Conservation (phyloP, 2,797 vertebrate species). For the Pygocentrus nattereri region DNA sequence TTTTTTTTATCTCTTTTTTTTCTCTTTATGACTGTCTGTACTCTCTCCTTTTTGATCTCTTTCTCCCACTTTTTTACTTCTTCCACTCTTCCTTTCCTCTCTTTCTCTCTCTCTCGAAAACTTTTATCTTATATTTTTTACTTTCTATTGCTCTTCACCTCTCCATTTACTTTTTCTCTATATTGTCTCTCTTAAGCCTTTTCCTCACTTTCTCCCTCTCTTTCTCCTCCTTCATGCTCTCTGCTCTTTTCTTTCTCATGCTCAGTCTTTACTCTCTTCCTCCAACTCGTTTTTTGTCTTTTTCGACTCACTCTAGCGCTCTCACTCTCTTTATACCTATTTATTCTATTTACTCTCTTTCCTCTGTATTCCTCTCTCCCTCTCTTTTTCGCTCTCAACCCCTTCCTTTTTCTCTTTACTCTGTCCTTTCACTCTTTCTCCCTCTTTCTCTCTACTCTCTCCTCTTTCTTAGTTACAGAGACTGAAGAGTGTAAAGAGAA, state of each 20-base stretch:
- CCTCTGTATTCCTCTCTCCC: neutral
- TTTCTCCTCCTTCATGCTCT: slow-evolving; percentile 22
- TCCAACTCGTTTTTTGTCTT: too few relatives aligned
- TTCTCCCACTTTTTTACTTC: too few relatives aligned
- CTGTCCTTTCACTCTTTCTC: too few relatives aligned
- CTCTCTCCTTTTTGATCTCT: neutral
- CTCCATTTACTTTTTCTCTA: neutral
- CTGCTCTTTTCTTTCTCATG: too few relatives aligned
- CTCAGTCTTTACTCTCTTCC: too few relatives aligned
- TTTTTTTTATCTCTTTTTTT: neutral
- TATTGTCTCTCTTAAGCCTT: neutral
- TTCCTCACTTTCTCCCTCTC: neutral
- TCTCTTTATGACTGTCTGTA: neutral
- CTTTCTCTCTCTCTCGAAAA: neutral
- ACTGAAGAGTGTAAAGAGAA: too few relatives aligned
- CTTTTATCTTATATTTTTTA: neutral
- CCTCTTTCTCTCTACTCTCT: too few relatives aligned
- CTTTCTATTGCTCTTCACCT: neutral
- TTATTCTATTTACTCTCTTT: neutral
- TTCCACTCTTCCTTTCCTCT: slow-evolving; percentile 17
- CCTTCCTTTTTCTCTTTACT: too few relatives aligned
- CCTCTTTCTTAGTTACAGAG: too few relatives aligned
- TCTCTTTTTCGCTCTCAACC: too few relatives aligned
- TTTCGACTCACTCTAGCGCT: too few relatives aligned
- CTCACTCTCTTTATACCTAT: neutral